Percentiles rank a stretch among this genome's conserved stretches.
Conservation (phyloP, 2,797 vertebrate genomes). For the Scolopax rusticola region DNA sequence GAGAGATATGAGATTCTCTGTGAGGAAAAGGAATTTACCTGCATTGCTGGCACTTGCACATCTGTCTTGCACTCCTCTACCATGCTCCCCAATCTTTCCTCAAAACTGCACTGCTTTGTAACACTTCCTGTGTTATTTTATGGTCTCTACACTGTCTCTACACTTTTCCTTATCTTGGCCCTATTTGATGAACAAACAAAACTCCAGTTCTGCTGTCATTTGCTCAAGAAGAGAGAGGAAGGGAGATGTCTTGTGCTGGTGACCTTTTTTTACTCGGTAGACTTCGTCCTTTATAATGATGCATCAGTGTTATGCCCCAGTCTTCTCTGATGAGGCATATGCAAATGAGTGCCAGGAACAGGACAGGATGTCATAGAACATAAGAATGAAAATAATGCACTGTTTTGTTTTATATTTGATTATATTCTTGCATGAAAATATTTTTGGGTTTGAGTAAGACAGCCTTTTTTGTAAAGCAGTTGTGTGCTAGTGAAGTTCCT, state of each 20-base stretch:
- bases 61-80: neutral
- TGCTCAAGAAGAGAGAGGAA: neutral
- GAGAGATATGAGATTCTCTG: accelerated
- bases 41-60: accelerated
- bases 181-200: neutral
- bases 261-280: neutral
- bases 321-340: neutral
- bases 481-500: neutral
- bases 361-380: neutral
- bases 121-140: neutral
- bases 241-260: neutral
- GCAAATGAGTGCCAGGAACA: neutral
- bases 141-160: neutral
- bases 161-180: neutral
- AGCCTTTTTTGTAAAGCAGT: neutral
- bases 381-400: neutral
- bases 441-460: neutral
- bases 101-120: neutral
- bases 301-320: neutral
- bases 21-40: neutral
- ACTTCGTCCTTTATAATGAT: constrained; percentile 14
- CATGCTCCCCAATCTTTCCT: neutral
- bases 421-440: neutral
- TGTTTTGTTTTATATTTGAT: neutral
- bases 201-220: neutral